Percentiles rank a stretch among this genome's conserved stretches.
phyloP scores from a whole-genome alignment of 2,888 invertebrate genomes.

The Eretmocerus hayati region DNA sequence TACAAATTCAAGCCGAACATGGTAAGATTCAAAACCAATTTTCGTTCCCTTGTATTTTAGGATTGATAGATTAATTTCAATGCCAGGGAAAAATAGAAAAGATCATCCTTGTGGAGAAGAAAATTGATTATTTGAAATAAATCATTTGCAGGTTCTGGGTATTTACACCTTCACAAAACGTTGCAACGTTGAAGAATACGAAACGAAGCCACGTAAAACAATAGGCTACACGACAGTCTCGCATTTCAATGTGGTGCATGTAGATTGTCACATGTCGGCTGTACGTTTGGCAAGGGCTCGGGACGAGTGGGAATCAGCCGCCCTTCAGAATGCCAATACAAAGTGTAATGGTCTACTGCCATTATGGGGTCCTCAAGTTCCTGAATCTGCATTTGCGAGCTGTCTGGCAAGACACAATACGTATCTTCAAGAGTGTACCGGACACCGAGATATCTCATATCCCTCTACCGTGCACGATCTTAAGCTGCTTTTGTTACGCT shows the following conservation, averaged over 20 bases:
- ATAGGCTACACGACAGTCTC: constrained; percentile 90
- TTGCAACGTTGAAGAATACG: constrained; percentile 88
- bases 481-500: constrained; percentile 79
- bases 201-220: constrained; percentile 80
- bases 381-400: constrained; percentile 87
- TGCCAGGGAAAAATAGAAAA: too few relatives aligned
- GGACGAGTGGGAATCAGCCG: constrained; percentile 98
- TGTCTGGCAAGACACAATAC: constrained; percentile 89
- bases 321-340: constrained; percentile 95
- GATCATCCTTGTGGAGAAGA: too few relatives aligned
- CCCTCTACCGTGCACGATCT: constrained; percentile 84
- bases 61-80: neutral
- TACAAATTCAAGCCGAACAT: constrained; percentile 92
- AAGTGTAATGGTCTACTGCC: constrained; percentile 95
- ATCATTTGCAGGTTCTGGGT: constrained; percentile 72
- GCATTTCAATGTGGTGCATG: constrained; percentile 96
- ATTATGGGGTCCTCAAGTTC: constrained; percentile 92
- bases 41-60: neutral
- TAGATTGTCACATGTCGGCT: constrained; percentile 96
- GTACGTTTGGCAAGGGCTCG: constrained; percentile 65
- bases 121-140: too few relatives aligned
- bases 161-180: constrained; percentile 96
- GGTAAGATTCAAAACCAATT: constrained; percentile 42
- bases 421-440: constrained; percentile 68
- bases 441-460: constrained; percentile 71